Conservation (phyloP, 1,140 invertebrate genomes). For the Apis florea region DNA sequence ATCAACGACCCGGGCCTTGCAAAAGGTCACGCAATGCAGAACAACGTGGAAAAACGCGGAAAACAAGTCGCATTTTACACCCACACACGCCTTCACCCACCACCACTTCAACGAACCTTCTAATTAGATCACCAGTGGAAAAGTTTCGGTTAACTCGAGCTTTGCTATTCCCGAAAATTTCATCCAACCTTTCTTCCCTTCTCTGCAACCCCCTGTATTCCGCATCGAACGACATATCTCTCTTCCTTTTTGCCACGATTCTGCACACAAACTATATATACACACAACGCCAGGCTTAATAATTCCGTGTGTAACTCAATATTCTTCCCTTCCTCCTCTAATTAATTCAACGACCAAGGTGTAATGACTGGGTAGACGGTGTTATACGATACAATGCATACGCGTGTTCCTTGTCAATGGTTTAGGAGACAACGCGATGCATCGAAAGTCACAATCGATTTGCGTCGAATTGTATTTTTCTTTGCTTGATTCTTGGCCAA, state of each 20-base stretch:
- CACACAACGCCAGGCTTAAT: constrained; percentile 28
- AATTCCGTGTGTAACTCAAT: constrained; percentile 23
- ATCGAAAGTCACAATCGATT: too few species aligned
- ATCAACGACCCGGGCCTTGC: not conserved
- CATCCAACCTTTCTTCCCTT: not conserved
- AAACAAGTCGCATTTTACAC: not conserved
- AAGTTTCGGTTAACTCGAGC: not conserved
- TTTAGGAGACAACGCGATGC: not conserved
- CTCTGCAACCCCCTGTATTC: not conserved
- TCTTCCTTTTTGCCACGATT: not conserved
- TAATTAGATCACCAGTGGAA: not conserved
- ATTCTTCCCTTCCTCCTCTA: constrained; percentile 4
- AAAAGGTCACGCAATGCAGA: not conserved
- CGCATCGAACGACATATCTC: not conserved
- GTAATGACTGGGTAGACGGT: not conserved
- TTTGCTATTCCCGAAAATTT: not conserved
- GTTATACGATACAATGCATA: not conserved
- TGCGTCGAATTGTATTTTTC: too few species aligned
- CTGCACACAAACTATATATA: not conserved
- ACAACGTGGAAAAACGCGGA: not conserved
- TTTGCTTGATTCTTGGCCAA: too few species aligned
- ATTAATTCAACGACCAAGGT: constrained; percentile 25
- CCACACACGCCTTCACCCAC: too few species aligned
- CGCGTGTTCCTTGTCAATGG: not conserved
- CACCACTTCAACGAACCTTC: not conserved